These are phyloP conservation scores for Leistus spinibarbis DNA, from an alignment of 2,888 invertebrate species.

Conservation along the genomic window DNA sequence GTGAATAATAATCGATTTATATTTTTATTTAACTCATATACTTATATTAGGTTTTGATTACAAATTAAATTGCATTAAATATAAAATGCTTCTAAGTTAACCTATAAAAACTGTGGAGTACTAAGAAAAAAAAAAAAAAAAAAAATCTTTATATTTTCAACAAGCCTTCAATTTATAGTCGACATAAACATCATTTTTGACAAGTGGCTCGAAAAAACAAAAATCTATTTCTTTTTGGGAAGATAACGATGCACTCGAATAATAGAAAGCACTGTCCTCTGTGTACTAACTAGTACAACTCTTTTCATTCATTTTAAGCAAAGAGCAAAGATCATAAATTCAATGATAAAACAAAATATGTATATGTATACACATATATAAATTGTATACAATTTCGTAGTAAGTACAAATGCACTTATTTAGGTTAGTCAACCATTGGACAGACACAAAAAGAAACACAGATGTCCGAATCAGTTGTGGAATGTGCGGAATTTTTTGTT, in stretches of 20 bases:
- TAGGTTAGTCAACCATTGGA: background rate
- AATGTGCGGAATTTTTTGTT: background rate
- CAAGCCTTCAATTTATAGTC: slow-evolving; percentile 3
- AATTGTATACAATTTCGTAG: too few species aligned
- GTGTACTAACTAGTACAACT: background rate
- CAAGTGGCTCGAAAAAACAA: background rate
- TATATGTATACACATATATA: too few species aligned
- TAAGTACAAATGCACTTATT: background rate
- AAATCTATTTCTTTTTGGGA: background rate
- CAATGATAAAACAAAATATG: background rate
- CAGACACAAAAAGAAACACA: background rate
- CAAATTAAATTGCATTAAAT: too few species aligned
- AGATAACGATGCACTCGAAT: background rate
- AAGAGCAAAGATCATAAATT: slow-evolving; percentile 1
- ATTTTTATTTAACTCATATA: too few species aligned
- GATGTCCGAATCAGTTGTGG: background rate
- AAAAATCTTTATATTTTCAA: background rate
- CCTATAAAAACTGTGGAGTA: too few species aligned
- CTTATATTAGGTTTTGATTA: too few species aligned
- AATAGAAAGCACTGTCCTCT: background rate
- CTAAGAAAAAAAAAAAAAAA: too few species aligned
- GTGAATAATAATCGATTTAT: too few species aligned
- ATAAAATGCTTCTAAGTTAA: too few species aligned
- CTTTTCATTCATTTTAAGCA: background rate
- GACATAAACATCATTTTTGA: background rate